These are phyloP conservation scores for Nasonovia ribisnigri DNA, from an alignment of 2,888 invertebrate species.

Conservation along the genomic window DNA sequence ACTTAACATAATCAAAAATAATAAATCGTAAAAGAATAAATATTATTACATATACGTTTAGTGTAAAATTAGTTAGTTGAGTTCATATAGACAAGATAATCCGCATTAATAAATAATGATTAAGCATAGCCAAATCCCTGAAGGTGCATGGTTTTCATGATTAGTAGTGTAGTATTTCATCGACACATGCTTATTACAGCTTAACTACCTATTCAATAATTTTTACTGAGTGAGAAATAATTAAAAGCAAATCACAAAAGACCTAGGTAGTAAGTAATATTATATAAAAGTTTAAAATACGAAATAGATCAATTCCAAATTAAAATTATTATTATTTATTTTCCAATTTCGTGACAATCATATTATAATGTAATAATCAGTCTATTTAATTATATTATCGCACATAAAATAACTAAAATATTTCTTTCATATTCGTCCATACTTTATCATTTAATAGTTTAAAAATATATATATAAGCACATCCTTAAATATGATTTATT, in stretches of 20 bases:
- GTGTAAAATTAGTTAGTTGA: neutral
- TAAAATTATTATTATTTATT: neutral
- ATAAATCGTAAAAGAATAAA: conserved; percentile 3
- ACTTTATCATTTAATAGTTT: neutral
- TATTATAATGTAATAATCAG: neutral
- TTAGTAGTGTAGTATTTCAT: neutral
- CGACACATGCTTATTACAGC: neutral
- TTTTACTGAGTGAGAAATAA: neutral
- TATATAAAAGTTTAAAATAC: neutral
- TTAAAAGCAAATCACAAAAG: neutral
- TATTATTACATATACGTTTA: neutral
- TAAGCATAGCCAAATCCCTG: neutral
- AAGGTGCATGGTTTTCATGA: neutral
- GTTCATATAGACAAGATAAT: neutral
- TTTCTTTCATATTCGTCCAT: neutral
- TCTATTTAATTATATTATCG: neutral
- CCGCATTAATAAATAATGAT: neutral
- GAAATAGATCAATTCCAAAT: neutral
- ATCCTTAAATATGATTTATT: neutral
- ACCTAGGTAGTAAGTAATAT: neutral
- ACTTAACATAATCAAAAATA: neutral
- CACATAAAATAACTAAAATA: neutral
- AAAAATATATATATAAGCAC: neutral
- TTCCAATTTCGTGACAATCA: neutral
- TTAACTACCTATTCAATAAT: neutral